Base-by-base conservation (phyloP, 2,888 invertebrate species). In the Agrotis puta region DNA sequence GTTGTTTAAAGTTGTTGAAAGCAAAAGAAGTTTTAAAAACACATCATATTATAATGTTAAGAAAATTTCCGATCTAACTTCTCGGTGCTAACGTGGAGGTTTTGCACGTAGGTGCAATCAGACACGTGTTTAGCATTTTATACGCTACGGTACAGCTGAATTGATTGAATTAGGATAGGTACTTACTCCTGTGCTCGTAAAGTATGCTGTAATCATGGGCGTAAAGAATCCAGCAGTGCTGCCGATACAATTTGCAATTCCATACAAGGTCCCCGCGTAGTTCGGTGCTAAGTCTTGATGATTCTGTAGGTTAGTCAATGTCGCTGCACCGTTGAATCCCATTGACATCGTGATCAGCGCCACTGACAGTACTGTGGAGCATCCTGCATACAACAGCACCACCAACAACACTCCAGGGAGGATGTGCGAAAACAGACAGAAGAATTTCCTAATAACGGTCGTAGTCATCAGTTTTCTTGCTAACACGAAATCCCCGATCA, bases 231-330 rank as follows among this genome's bases (percentile, higher is more conserved):
- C 98, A 14, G 98, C 97, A 0, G 97, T 97, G 59, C 97, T 97
- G 43, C 98, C 98, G 33, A 98, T 91, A 79, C 97, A 97, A 85
- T 98, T 98, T 59, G 98, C 97, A n/a, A 98, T 97, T 14, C 98
- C 98, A 85, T 98, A 98, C 33, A 98, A 91, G 16, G 97, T 97
- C 6, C 98, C 98, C 0, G 98, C 98, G 88, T 97, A 98, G 87
- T 98, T 98, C 0, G 98, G 98, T 0, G 98, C 97, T 66, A 98
- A 92, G 90, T 98, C 98, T 90, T 98, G 98, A 71, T 97, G 96
- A 79, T 97, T 97, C 87, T 97, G 97, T 77, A 97, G 91, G 87
- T 97, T 97, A 0, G 97, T 97, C 69, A 97, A 89, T 0, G 97
- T 97, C 0, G 97, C 97, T 6, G 97, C 97, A 0, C 97, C 97